phyloP scores from a whole-genome alignment of 2,888 invertebrate species.

The Conus canariensis region DNA sequence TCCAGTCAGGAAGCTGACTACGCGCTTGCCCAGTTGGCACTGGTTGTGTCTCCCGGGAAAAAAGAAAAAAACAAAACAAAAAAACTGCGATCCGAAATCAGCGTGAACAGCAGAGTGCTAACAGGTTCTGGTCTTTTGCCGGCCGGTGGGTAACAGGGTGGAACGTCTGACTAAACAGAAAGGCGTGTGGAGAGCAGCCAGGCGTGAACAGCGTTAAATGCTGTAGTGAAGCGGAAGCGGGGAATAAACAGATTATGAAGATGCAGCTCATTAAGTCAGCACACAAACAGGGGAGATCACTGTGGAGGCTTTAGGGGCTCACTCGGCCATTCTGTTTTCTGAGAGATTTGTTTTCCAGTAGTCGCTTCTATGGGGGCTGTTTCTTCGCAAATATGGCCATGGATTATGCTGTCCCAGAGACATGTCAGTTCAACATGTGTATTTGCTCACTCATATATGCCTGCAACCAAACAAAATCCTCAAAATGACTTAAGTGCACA shows the following conservation, averaged over 20 bases:
- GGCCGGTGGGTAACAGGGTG: not conserved
- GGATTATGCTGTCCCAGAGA: too few relatives aligned
- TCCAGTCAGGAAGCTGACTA: not conserved
- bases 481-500: too few relatives aligned
- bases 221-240: not conserved
- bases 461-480: too few relatives aligned
- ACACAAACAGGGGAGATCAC: not conserved
- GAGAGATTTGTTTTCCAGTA: too few relatives aligned
- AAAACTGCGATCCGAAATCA: not conserved
- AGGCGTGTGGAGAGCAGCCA: not conserved
- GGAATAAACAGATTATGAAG: slow-evolving; percentile 5
- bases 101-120: not conserved
- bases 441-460: too few relatives aligned
- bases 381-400: too few relatives aligned
- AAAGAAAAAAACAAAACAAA: not conserved
- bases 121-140: not conserved
- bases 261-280: not conserved
- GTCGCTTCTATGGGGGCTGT: too few relatives aligned
- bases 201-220: not conserved
- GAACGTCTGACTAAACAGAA: slow-evolving; percentile 6
- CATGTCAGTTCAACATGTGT: too few relatives aligned
- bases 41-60: not conserved
- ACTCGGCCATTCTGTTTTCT: not conserved
- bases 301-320: not conserved
- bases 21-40: not conserved